phyloP scores from a whole-genome alignment of 1,140 invertebrate genomes.

The Formica selysi region DNA sequence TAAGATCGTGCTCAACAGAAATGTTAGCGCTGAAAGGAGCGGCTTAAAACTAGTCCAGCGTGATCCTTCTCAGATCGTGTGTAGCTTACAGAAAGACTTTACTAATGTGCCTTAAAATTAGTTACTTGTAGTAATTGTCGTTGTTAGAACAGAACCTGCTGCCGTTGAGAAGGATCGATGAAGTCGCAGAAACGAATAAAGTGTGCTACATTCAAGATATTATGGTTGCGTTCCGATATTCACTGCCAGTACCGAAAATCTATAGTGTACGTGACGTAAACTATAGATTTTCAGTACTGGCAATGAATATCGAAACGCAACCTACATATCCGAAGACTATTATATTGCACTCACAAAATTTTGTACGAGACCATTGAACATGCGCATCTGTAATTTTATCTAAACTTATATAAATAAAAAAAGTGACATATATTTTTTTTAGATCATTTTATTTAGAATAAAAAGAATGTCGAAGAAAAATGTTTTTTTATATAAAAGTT shows the following conservation, averaged over 20 bases:
- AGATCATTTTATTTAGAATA: not conserved
- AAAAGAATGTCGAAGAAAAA: not conserved
- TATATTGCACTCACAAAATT: not conserved
- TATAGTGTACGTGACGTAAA: too few relatives aligned
- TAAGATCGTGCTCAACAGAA: constrained; percentile 27
- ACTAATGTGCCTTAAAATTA: constrained; percentile 71
- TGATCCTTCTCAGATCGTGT: constrained; percentile 53
- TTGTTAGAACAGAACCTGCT: not conserved
- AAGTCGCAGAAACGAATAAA: not conserved
- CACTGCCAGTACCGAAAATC: too few relatives aligned
- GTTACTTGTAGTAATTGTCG: constrained; percentile 21
- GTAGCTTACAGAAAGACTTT: constrained; percentile 67
- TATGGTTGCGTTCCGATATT: too few relatives aligned
- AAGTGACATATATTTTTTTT: not conserved
- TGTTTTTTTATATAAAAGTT: not conserved
- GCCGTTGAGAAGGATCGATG: not conserved
- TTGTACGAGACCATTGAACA: not conserved
- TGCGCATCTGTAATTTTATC: not conserved
- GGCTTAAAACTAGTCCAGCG: constrained; percentile 72
- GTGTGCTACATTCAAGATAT: constrained; percentile 3
- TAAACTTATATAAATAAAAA: constrained; percentile 10
- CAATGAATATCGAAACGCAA: too few relatives aligned
- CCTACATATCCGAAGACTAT: not conserved
- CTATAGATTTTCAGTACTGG: too few relatives aligned
- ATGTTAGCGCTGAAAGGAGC: constrained; percentile 23